Base-by-base conservation (phyloP, 2,113 vertebrate species). In the Scomber colias region DNA sequence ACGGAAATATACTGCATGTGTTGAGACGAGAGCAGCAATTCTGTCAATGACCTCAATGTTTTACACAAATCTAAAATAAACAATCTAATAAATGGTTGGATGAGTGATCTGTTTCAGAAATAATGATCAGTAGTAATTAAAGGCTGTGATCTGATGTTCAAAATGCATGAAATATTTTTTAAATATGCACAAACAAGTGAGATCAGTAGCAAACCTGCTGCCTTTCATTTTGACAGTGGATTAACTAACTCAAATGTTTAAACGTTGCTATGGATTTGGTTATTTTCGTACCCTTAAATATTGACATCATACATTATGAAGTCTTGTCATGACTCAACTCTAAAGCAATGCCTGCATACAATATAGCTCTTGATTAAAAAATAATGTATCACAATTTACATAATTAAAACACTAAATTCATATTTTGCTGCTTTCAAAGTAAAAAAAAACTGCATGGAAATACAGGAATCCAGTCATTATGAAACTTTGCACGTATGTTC, bases 1-100 rank as follows among this genome's bases (percentile, higher is more conserved):
- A 69, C 17, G 80, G 82, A 90, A 93, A 87, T 9, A 50, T 60
- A 68, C 77, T 49, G 44, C 53, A 1, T 0, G 0, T 27, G 50
- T 61, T 17, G 40, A 82, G 56, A 72, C 13, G 50, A 66, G 19
- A 50, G 17, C 16, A 64, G 50, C 5, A 53, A 46, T 45, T 75
- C 49, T 48, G 31, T 27, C 44, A 45, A 57, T 80, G 57, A 77
- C 72, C 65, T 70, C 53, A 55, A 40, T 60, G 48, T 64, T 35
- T 75, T 16, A 73, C 9, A 67, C 9, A 3, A 30, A 51, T 75
- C 56, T 59, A 31, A 16, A 35, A 50, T 48, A 9, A 72, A 45
- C 40, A 49, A 8, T 53, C 21, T 24, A 30, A 35, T 50, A 0
- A 45, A 65, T 24, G 16, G 15, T 45, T 2, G 35, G 35, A 40